phyloP scores from a whole-genome alignment of 2,113 vertebrate species.

The Danionella cerebrum region DNA sequence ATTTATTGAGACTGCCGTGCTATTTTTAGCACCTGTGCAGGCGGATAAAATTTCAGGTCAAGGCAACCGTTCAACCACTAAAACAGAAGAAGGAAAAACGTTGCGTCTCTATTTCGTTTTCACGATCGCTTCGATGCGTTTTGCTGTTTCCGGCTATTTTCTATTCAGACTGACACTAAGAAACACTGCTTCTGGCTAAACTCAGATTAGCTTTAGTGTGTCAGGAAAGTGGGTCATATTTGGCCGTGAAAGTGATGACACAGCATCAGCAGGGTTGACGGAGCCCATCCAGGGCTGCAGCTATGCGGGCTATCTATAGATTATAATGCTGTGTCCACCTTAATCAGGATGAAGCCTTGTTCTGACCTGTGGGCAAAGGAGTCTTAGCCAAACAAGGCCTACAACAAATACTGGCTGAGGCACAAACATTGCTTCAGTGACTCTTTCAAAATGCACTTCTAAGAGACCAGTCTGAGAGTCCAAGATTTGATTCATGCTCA shows the following conservation, averaged over 20 bases:
- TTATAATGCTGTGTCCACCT: conserved; percentile 31
- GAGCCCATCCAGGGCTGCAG: not conserved
- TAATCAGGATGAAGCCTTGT: conserved; percentile 34
- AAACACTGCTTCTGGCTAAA: conserved; percentile 24
- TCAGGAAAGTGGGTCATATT: conserved; percentile 36
- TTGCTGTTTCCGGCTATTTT: not conserved
- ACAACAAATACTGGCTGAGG: not conserved
- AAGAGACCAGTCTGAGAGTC: not conserved
- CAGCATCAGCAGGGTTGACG: conserved; percentile 9
- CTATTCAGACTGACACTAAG: conserved; percentile 8
- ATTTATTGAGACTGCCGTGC: not conserved
- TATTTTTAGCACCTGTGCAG: conserved; percentile 1
- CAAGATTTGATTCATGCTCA: not conserved
- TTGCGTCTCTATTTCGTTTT: not conserved
- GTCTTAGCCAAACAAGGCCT: conserved; percentile 6
- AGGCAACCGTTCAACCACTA: not conserved
- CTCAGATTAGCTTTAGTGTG: conserved; percentile 33
- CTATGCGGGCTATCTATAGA: conserved; percentile 36
- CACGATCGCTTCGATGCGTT: not conserved
- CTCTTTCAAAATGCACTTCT: not conserved
- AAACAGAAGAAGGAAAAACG: not conserved
- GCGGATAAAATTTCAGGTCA: not conserved
- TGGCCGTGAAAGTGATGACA: conserved; percentile 38
- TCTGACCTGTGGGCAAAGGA: not conserved
- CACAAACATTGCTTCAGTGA: no score